Evolutionary conservation across 2,113 vertebrate genomes (phyloP), one percentile per base, ranked within the genome.

Genomic region (Myotis brandtii): DNA sequence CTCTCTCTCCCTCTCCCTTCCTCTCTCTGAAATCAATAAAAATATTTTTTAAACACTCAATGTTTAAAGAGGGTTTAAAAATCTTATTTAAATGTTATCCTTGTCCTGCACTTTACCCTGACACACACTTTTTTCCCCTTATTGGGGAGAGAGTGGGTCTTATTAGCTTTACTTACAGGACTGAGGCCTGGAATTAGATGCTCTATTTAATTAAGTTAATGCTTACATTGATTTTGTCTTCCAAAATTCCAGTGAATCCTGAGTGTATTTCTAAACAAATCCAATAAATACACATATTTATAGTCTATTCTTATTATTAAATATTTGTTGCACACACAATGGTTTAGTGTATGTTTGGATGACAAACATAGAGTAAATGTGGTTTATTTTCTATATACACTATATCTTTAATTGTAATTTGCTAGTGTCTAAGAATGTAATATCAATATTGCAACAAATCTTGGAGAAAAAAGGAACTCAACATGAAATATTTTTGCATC

Each of bases 401-500:
- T 88, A 34, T 40, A 32, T 70, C 66, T 94, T 86, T 70, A 50
- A 91, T 84, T 85, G 69, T 72, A 80, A 81, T 34, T 75, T 86
- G 1, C 16, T 46, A 46, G 5, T 72, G 12, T 37, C 23, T 64
- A 66, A 86, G 25, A 67, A 37, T 25, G 48, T 59, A 73, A 34
- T 32, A 56, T 86, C 34, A 87, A 81, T 70, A 54, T 81, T 86
- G 1, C 16, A 87, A 80, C n/a, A 12, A 25, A 76, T 40, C 12
- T 52, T 5, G 34, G 86, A 84, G 80, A 27, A 83, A 81, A 77
- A 37, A 93, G 32, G n/a, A 75, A n/a, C 34, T 76, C 13, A 50
- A 32, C 94, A 46, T 79, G 21, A 93, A 96, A 87, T 85, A 94
- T 25, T 70, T 91, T 62, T 95, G 17, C 18, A 92, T 84, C 21